Evolutionary conservation across 2,888 invertebrate species (phyloP), one percentile per base, ranked within the genome.

Genomic region (Leuctra nigra): DNA sequence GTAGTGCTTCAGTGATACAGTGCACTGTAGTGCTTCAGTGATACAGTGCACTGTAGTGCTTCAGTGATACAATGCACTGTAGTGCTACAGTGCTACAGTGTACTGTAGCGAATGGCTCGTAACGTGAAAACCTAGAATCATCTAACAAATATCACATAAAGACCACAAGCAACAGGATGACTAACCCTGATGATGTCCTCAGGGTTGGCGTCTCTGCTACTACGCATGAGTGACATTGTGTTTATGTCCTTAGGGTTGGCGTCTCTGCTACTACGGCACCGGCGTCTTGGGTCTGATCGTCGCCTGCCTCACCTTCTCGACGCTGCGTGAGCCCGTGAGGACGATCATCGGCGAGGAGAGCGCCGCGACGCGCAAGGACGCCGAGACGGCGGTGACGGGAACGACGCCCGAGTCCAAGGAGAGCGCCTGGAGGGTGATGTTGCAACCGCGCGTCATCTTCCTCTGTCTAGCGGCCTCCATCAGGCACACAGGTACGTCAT

Each of bases 401-500:
- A n/a, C n/a, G n/a, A 70, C 67, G 54, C 67, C 68, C 0, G 76
- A 77, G 55, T 67, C 67, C 0, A 69, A 69, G 0, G 72, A 74
- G 48, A 71, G 78, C 68, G 78, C 88, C 63, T 89, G 88, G 88
- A 82, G 81, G 64, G 85, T 90, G 1, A 79, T 91, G 58, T 72
- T 80, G 0, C 87, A 86, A 67, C 91, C 91, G 1, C 79, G 90
- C 57, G 80, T 92, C 62, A 74, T 91, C 29, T 77, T 91, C 69
- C 74, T 92, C 54, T 89, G 88, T 69, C 70, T 91, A 1, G 91
- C 91, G n/a, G 91, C 91, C 18, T 90, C 91, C 38, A 86, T 92
- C 64, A 81, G 91, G 64, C 91, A 92, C 74, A 89, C 89, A 64
- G 91, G 87, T 86, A 66, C n/a, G n/a, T n/a, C n/a, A n/a, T n/a